Conservation (phyloP, 2,113 vertebrate species). For the Elephas maximus region DNA sequence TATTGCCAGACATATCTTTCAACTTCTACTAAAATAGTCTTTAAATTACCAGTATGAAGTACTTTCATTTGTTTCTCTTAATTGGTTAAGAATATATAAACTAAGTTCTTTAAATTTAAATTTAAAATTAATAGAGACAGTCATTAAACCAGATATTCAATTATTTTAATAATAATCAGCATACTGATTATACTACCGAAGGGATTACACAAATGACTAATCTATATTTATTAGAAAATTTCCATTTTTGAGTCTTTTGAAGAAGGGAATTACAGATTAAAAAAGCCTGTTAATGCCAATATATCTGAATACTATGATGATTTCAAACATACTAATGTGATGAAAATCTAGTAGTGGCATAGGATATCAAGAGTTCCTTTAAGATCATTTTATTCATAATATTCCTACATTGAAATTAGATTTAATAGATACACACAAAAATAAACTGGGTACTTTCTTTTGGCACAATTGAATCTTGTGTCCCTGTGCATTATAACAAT, state of each 20-base stretch:
- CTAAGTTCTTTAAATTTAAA: background rate
- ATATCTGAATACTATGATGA: background rate
- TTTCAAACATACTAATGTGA: background rate
- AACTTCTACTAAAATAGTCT: background rate
- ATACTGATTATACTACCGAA: background rate
- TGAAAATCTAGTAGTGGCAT: background rate
- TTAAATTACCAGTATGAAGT: background rate
- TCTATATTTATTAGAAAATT: slow-evolving; percentile 28
- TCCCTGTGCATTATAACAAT: background rate
- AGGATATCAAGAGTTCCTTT: background rate
- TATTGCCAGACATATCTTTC: background rate
- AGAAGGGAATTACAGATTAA: background rate
- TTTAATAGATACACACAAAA: background rate
- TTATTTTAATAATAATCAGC: background rate
- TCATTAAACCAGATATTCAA: background rate
- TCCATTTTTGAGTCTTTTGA: background rate
- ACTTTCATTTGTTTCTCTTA: background rate
- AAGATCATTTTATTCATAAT: background rate
- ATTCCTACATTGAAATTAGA: background rate
- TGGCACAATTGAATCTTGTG: background rate
- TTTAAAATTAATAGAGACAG: background rate
- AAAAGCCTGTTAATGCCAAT: background rate
- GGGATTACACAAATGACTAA: background rate
- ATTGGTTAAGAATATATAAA: background rate
- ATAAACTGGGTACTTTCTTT: background rate